Conservation (phyloP, 2,797 vertebrate species). For the Anguilla megastoma region DNA sequence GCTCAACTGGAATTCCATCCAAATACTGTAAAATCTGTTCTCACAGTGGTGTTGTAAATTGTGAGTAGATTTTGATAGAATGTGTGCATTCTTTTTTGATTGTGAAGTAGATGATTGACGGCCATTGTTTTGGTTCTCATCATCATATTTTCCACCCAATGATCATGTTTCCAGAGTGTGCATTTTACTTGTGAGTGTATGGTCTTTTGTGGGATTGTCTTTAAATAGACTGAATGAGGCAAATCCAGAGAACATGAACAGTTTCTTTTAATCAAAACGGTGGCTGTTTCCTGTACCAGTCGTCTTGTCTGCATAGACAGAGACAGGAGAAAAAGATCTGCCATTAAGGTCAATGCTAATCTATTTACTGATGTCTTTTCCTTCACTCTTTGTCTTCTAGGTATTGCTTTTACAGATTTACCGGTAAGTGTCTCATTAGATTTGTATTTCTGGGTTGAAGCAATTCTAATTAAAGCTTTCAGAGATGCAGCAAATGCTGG, state of each 20-base stretch:
- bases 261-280: not conserved
- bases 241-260: not conserved
- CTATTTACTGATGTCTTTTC: not conserved
- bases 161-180: not conserved
- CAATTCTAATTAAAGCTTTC: not conserved
- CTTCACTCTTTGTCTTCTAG: constrained; percentile 65
- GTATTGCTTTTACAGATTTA: constrained; percentile 97
- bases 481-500: not conserved
- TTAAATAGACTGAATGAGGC: not conserved
- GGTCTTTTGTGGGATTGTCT: not conserved
- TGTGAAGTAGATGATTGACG: not conserved
- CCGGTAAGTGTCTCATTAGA: constrained; percentile 83
- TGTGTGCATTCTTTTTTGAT: not conserved
- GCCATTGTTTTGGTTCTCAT: not conserved
- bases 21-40: not conserved
- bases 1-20: not conserved
- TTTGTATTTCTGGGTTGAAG: not conserved
- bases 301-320: not conserved
- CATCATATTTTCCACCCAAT: not conserved
- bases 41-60: not conserved
- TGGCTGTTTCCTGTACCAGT: not conserved
- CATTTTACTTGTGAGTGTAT: not conserved
- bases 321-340: not conserved
- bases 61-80: not conserved
- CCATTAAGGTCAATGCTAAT: not conserved